Evolutionary conservation across 2,888 invertebrate genomes (phyloP).

Genomic region (Mechanitis messenoides): DNA sequence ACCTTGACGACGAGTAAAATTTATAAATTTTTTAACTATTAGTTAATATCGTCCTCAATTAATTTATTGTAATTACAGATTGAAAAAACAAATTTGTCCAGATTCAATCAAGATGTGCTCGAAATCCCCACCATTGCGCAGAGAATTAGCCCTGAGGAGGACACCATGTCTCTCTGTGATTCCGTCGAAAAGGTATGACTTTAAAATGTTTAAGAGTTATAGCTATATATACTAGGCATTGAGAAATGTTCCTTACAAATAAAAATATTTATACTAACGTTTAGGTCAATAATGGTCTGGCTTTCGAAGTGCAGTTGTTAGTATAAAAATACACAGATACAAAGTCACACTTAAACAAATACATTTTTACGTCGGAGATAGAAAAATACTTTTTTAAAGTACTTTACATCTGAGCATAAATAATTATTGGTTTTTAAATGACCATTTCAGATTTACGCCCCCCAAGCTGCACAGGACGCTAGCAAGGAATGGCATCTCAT

Average conservation of each 20-base stretch:
- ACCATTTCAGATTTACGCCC: conserved; percentile 72
- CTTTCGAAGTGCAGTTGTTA: no score
- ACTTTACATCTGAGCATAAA: neutral
- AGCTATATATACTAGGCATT: conserved; percentile 13
- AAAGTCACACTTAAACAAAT: neutral
- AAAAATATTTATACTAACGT: no score
- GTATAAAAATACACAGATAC: neutral
- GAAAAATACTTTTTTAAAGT: no score
- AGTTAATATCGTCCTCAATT: no score
- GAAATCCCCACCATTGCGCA: conserved; percentile 61
- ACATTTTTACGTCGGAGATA: no score
- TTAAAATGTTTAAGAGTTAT: no score
- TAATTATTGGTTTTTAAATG: neutral
- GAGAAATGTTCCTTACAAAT: neutral
- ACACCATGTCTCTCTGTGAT: conserved; percentile 60
- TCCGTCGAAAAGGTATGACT: conserved; percentile 46
- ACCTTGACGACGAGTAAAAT: no score
- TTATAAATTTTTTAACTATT: no score
- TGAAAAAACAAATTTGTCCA: conserved; percentile 29
- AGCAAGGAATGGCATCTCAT: conserved; percentile 82
- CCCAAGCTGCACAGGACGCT: conserved; percentile 77
- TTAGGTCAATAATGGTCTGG: no score
- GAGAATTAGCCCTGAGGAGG: conserved; percentile 60
- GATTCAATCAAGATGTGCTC: conserved; percentile 51
- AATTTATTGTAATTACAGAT: conserved; percentile 37